Evolutionary conservation across 1,140 invertebrate species (phyloP), one percentile per base, ranked within the genome.

Genomic region (Megalonaias nervosa): DNA sequence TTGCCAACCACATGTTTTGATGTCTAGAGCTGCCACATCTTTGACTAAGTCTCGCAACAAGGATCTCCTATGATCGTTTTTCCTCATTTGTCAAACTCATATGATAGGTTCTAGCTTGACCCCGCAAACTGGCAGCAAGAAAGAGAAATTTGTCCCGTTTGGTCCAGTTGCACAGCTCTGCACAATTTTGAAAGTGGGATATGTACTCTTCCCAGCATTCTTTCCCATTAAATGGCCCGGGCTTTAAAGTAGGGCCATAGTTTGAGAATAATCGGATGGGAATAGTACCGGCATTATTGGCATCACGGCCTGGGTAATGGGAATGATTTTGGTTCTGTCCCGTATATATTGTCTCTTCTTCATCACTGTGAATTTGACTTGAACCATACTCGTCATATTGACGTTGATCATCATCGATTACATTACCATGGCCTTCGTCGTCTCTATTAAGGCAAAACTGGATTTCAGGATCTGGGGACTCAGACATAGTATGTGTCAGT

Each of bases 141-240:
- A 26, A 56, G 11, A 66, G 48, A n/a, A 59, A 62, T 55, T 57
- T 74, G 14, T 62, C 57, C 57, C 59, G 26, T 23, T 66, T 26
- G 12, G 16, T 64, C 71, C 62, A 74, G 17, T 67, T 56, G 2
- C 60, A 23, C 14, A 74, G 55, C 16, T 74, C 71, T 15, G 64
- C 62, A 66, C 71, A 74, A 38, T 74, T 48, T 13, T 21, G 6
- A 66, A 74, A 74, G 58, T 74, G 60, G 6, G 71, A 73, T 26
- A 73, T 58, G 57, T 73, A 62, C 14, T 57, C 14, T 61, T 64
- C 71, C 60, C 60, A 74, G 55, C 55, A 16, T 16, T 19, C 48
- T n/a, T 62, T 56, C 2, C 61, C 71, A 74, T 74, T 57, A 62
- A 26, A 72, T 16, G 4, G n/a, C 19, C 56, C 64, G 6, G 62